Evolutionary conservation across 1,140 invertebrate genomes (phyloP).

Genomic region (Cydia fagiglandana): DNA sequence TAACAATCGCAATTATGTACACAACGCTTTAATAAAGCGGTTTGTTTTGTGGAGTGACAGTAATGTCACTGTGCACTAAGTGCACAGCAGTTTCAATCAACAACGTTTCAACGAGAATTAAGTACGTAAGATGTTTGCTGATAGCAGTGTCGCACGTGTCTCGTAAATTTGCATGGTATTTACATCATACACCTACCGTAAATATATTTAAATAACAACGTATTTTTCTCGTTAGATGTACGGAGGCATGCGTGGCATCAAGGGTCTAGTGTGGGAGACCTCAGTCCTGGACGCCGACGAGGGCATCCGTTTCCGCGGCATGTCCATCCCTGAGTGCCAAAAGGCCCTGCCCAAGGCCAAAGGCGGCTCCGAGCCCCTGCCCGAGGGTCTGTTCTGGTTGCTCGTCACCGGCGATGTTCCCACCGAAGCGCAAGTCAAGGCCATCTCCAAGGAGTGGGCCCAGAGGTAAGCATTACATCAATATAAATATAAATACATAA

Average conservation of each 20-base stretch:
- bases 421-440: constrained; percentile 88
- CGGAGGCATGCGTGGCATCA: constrained; percentile 98
- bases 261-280: constrained; percentile 96
- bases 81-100: not conserved
- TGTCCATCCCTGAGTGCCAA: constrained; percentile 97
- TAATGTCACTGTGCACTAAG: not conserved
- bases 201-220: not conserved
- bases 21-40: too few relatives aligned
- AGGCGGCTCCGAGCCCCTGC: constrained; percentile 93
- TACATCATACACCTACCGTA: too few relatives aligned
- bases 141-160: not conserved
- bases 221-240: constrained; percentile 83
- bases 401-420: constrained; percentile 96
- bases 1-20: too few relatives aligned
- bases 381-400: constrained; percentile 98
- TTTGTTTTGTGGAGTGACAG: too few relatives aligned
- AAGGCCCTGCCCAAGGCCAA: constrained; percentile 92
- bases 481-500: not conserved
- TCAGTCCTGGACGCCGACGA: constrained; percentile 97
- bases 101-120: not conserved
- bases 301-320: constrained; percentile 96
- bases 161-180: not conserved
- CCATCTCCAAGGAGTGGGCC: constrained; percentile 95
- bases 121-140: not conserved
- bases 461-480: constrained; percentile 81